These are phyloP conservation scores for Coregonus ussuriensis DNA, from an alignment of 2,797 vertebrate genomes.

Conservation along the genomic window DNA sequence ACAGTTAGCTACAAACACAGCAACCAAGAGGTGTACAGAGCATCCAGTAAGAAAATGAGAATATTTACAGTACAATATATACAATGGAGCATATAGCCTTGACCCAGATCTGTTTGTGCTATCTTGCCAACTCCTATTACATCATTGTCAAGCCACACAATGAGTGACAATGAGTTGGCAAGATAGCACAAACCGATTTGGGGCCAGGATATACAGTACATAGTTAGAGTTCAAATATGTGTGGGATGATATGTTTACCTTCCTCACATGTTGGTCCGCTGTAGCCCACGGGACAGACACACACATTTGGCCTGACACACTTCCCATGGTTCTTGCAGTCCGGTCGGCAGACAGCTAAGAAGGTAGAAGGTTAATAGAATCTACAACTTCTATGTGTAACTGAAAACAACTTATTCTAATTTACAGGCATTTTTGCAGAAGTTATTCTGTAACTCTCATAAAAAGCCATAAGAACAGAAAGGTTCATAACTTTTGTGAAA, in stretches of 20 bases:
- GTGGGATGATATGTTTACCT: constrained; percentile 71
- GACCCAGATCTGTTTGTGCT: not conserved
- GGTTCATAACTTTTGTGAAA: too few relatives aligned
- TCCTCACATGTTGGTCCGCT: constrained; percentile 81
- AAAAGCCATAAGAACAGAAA: not conserved
- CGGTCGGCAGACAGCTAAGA: constrained; percentile 85
- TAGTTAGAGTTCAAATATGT: not conserved
- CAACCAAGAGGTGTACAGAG: not conserved
- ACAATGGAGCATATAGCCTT: not conserved
- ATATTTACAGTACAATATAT: not conserved
- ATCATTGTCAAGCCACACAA: not conserved
- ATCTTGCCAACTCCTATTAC: not conserved
- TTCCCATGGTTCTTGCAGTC: constrained; percentile 88
- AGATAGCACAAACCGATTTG: not conserved
- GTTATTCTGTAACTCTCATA: not conserved
- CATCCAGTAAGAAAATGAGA: not conserved
- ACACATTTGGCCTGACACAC: constrained; percentile 83
- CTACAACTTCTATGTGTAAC: not conserved
- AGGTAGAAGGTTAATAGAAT: not conserved
- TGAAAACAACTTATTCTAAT: not conserved
- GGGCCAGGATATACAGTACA: not conserved
- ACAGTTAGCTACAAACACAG: constrained; percentile 76
- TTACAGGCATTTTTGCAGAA: not conserved
- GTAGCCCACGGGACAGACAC: constrained; percentile 82
- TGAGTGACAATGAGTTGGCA: not conserved